Evolutionary conservation across 2,113 vertebrate species (phyloP).

Genomic region (Cromileptes altivelis): DNA sequence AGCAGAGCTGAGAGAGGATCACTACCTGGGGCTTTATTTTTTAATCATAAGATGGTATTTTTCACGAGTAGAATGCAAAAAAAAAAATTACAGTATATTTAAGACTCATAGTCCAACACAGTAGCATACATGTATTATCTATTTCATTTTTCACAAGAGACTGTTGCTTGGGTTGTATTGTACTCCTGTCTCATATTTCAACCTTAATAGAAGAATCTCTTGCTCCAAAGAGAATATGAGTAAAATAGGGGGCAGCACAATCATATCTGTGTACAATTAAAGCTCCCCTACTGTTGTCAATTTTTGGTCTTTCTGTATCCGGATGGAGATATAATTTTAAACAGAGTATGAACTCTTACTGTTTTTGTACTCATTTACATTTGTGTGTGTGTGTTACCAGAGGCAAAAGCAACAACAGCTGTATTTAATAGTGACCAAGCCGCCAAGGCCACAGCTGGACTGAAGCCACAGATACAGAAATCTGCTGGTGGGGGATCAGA

Average conservation of each 20-base stretch:
- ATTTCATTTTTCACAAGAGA: constrained; percentile 18
- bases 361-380: constrained; percentile 26
- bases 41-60: constrained; percentile 21
- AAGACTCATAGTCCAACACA: not conserved
- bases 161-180: not conserved
- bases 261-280: constrained; percentile 69
- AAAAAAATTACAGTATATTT: not conserved
- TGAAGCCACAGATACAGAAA: constrained; percentile 41
- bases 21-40: constrained; percentile 7
- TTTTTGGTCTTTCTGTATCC: constrained; percentile 55
- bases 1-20: not conserved
- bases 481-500: constrained; percentile 13
- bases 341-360: constrained; percentile 40
- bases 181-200: constrained; percentile 25
- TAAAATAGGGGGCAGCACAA: constrained; percentile 46
- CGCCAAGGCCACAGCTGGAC: constrained; percentile 51
- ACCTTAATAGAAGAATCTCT: constrained; percentile 8
- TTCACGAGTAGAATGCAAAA: not conserved
- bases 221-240: constrained; percentile 28
- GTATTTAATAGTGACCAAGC: constrained; percentile 64
- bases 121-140: constrained; percentile 10
- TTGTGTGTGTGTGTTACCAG: constrained; percentile 32
- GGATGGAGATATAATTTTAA: constrained; percentile 67
- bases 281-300: constrained; percentile 47
- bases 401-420: constrained; percentile 57